Base-by-base conservation (phyloP, 2,797 vertebrate genomes). In the Miichthys miiuy region DNA sequence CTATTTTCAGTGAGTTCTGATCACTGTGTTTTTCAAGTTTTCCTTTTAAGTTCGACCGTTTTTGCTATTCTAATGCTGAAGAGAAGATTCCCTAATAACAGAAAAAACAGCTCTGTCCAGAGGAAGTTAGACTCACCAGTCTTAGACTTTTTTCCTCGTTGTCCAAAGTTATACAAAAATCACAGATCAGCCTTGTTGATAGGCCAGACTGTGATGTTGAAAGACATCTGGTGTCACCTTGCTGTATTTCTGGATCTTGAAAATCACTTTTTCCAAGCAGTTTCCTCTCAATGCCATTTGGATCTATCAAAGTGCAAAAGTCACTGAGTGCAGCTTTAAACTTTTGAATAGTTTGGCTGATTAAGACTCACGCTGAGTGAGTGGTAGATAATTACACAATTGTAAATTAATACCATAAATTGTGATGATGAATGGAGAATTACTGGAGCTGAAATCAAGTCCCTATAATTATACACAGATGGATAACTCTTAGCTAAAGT, bases 401-500 rank as follows among this genome's bases (percentile, higher is more conserved):
- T 71, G 38, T 46, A 61, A 75, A 87, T 87, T 65, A 85, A 86
- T 79, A 74, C 65, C 67, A 80, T 74, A 46, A 78, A 85, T 85
- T 60, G 79, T 64, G 38, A 75, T 74, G 83, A 88, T 72, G 62
- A 83, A 88, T 82, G 38, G 72, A 58, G 30, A 5, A 0, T 71
- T 86, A 68, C 47, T 48, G 57, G 44, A 57, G 52, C 75, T 87
- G 72, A 80, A 83, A 80, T 85, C 69, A 81, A 79, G 66, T 83
- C 72, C 20, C 21, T 66, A 58, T 90, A 87, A 93, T 90, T 70
- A 86, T 78, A 61, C 77, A 83, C 91, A 93, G 88, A 92, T 90
- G 88, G 82, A 84, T 71, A 74, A 83, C 80, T 85, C 85, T 81
- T 71, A 30, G 58, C 55, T 17, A 2, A 25, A 80, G 68, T 23